Evolutionary conservation across 2,797 vertebrate species (phyloP).

Genomic region (Pelodytes ibericus): DNA sequence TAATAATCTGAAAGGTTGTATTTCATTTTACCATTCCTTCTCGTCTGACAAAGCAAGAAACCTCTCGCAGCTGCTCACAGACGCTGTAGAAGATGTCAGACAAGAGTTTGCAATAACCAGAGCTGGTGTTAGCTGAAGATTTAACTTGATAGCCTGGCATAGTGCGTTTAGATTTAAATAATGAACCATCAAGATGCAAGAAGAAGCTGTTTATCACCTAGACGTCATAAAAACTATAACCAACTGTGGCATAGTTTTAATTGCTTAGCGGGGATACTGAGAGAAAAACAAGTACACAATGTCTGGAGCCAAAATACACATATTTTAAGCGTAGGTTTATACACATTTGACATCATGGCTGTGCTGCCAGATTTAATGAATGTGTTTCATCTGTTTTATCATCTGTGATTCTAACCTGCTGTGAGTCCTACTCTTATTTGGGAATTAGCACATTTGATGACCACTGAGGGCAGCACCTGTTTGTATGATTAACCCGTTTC

Average conservation of each 20-base stretch:
- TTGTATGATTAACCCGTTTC: conserved; percentile 22
- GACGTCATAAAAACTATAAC: conserved; percentile 43
- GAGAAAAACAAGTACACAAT: conserved; percentile 54
- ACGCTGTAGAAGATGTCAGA: conserved; percentile 23
- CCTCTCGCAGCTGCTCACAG: conserved; percentile 24
- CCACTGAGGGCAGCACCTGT: conserved; percentile 1
- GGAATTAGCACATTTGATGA: conserved; percentile 47
- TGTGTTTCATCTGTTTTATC: conserved; percentile 60
- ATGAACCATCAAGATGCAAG: conserved; percentile 50
- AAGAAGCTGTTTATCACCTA: conserved; percentile 44
- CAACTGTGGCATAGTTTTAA: conserved; percentile 43
- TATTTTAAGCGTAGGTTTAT: conserved; percentile 59
- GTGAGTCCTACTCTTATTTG: conserved; percentile 63
- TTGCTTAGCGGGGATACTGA: conserved; percentile 53
- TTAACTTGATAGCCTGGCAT: conserved; percentile 33
- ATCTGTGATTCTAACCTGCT: conserved; percentile 61
- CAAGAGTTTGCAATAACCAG: conserved; percentile 41
- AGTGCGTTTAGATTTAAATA: conserved; percentile 48
- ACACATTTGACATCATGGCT: conserved; percentile 58
- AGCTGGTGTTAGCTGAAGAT: conserved; percentile 33
- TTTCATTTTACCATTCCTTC: conserved; percentile 43
- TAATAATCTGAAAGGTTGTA: conserved; percentile 21
- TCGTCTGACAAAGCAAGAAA: conserved; percentile 38
- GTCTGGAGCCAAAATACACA: conserved; percentile 58
- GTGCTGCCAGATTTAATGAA: conserved; percentile 62